Evolutionary conservation across 2,888 invertebrate species (phyloP), one percentile per base, ranked within the genome.

Genomic region (Tipula helvola): DNA sequence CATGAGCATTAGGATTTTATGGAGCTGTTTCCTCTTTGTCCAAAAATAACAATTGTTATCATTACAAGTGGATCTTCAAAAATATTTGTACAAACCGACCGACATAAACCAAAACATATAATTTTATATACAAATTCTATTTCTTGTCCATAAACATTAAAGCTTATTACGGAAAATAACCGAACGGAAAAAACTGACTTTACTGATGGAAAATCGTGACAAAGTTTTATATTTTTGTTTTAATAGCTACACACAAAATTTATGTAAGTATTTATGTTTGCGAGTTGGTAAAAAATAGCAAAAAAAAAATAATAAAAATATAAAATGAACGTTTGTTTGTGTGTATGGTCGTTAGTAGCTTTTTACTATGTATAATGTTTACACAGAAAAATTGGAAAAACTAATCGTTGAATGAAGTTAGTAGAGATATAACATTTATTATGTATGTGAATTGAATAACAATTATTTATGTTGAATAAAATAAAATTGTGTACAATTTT

Each of bases 161-260:
- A 28, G 71, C 71, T 28, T 71, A 71, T 57, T 5, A 39, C 5
- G 71, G 28, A 71, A 71, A 71, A 71, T 10, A 28, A 71, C 18
- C 28, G 28, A 28, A 71, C 28, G 28, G 28, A 52, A 52, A 13
- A n/a, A 16, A 28, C 10, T 28, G 28, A 28, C 18, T 28, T 71
- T 71, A 71, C 71, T 71, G 71, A 71, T 71, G 71, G 71, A 71
- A 71, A 71, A 71, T 71, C 71, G 71, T 71, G 71, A 71, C 71
- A 71, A 71, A 71, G 71, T 12, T 52, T 44, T 44, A n/a, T 52
- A n/a, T 5, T 52, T 71, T 28, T 71, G 28, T 71, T 71, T 71
- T 71, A 71, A 71, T 71, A 28, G 28, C 28, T 28, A 71, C 71
- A 71, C 10, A 71, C 28, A 28, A 28, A 71, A 71, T 28, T 71